Evolutionary conservation across 2,888 invertebrate species (phyloP), one percentile per base, ranked within the genome.

Genomic region (Carabus problematicus): DNA sequence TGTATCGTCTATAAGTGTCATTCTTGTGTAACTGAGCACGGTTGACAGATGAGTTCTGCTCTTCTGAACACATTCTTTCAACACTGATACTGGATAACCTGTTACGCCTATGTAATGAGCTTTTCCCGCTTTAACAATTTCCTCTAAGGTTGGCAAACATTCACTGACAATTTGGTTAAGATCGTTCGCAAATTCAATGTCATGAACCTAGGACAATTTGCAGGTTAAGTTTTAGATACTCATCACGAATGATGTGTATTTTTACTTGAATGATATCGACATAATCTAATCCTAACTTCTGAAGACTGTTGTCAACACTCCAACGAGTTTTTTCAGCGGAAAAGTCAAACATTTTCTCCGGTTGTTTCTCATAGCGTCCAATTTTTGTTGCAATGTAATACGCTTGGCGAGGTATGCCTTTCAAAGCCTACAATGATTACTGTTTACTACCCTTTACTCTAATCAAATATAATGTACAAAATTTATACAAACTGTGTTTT

Each of bases 361-460:
- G 85, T 66, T 89, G 85, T 62, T 84, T 81, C 70, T 91, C 90
- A 78, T 97, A 97, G 29, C 97, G 88, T 4, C 94, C 94, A 4
- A 94, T 91, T 86, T 98, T 98, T 39, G 96, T 96, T n/a, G 90
- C 94, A 58, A 98, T 86, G 78, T 92, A 95, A 81, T 91, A 98
- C 0, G 93, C 86, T 70, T 90, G 79, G 43, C 98, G 84, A 0
- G 97, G 97, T 64, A 97, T 84, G 61, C 84, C 87, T 76, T 87
- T 84, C 1, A 97, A 82, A 0, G 94, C 95, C 90, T 91, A 75
- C 29, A 29, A 29, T 29, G 3, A 29, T 29, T 29, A 3, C 29
- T 29, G 29, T 29, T n/a, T 29, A 29, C 3, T 29, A 29, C 6
- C 6, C 2, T 29, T 29, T 29, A 9, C 16, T 12, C 2, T 41